Percentiles rank a stretch among this genome's conserved stretches.
phyloP scores from a whole-genome alignment of 2,113 vertebrate genomes.

The Poeciliopsis occidentalis region DNA sequence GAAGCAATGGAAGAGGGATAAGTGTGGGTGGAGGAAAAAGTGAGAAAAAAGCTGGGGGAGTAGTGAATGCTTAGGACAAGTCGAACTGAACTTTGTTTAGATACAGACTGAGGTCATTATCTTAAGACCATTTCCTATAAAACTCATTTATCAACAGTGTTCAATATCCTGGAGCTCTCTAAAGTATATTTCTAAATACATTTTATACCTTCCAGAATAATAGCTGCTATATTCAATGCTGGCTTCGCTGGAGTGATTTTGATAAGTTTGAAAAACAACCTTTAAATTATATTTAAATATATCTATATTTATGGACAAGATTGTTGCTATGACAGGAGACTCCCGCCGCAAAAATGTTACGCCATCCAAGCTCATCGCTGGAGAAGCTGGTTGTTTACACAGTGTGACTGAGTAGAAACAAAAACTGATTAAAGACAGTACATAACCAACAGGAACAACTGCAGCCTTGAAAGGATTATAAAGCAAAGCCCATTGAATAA shows the following conservation, averaged over 20 bases:
- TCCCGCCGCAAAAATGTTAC: too few relatives aligned
- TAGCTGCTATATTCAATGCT: neutral
- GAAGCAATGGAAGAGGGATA: constrained; percentile 31
- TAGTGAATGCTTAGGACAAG: constrained; percentile 44
- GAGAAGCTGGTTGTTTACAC: neutral
- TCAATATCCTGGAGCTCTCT: constrained; percentile 7
- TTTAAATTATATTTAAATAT: too few relatives aligned
- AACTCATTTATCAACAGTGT: constrained; percentile 9
- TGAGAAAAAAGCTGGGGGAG: constrained; percentile 31
- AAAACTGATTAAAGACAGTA: neutral
- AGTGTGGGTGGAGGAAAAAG: constrained; percentile 4
- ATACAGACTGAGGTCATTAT: constrained; percentile 19
- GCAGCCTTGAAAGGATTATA: neutral
- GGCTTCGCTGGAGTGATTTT: too few relatives aligned
- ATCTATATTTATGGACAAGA: neutral
- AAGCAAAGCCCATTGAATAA: neutral
- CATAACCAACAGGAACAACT: neutral
- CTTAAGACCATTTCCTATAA: constrained; percentile 19
- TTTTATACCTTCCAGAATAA: neutral
- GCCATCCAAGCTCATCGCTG: neutral
- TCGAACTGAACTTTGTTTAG: constrained; percentile 49
- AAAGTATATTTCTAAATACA: neutral
- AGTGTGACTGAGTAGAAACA: neutral
- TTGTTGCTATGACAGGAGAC: too few relatives aligned
- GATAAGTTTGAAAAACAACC: too few relatives aligned